Evolutionary conservation across 2,113 vertebrate species (phyloP), one percentile per base, ranked within the genome.

Genomic region (Apistogramma diplotaenia): DNA sequence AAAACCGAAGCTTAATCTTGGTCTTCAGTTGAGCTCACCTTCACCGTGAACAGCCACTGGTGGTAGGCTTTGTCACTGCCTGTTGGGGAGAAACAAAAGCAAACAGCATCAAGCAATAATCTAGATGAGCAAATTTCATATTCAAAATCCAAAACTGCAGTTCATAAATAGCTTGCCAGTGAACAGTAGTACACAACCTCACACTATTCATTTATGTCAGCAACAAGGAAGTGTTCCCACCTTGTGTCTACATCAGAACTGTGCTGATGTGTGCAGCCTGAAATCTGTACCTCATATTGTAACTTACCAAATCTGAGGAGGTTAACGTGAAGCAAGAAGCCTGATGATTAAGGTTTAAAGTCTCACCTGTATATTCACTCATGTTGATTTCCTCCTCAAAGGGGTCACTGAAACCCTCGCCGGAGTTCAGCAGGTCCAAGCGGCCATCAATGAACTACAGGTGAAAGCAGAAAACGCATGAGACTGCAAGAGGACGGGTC

Each of bases 301-400:
- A 43, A 43, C 12, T 43, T 43, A 43, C 4, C 40, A 43, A 43
- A 43, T 15, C 40, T 43, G 13, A 43, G 12, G 16, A 18, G 6
- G 15, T 49, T 49, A 16, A 18, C 18, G 4, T 46, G 16, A 46
- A 46, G 15, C 5, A 49, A 49, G 12, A 49, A 49, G 46, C 46
- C 16, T 49, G 46, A 46, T 13, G 4, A 43, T 43, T 40, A 2
- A 13, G 37, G 4, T 13, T 43, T 57, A 57, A 6, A 25, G 27
- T 19, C 93, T 94, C 87, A 98, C 98, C 98, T 78, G 97, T 97
- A 80, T 99, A 99, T 91, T 99, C 98, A 4, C 97, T 96, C 94
- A 96, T 96, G 93, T 96, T 98, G 91, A 99, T 99, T 90, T 99
- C 98, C 35, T 99, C 98, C 91, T 99, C 98, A 93, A 99, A 99